Percentiles rank a stretch among this genome's conserved stretches.
Conservation (phyloP, 2,888 invertebrate species). For the Drosophila prostipennis region DNA sequence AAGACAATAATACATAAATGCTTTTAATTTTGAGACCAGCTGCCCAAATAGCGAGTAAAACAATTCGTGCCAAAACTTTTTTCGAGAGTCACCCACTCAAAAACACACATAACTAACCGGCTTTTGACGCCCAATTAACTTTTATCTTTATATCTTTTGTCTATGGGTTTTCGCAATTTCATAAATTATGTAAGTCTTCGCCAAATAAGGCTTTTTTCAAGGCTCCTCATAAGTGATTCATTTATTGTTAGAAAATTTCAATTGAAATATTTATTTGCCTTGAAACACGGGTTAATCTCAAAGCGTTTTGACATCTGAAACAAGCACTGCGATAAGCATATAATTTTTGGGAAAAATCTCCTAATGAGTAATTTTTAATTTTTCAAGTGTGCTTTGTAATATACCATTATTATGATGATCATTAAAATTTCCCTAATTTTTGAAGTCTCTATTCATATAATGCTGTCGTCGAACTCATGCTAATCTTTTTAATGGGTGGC, state of each 20-base stretch:
- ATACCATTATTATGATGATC: background rate
- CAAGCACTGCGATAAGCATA: slow-evolving; percentile 20
- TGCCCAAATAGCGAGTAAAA: background rate
- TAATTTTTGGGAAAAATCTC: background rate
- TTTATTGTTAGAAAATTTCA: background rate
- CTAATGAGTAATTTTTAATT: background rate
- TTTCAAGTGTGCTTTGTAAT: background rate
- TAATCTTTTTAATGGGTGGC: slow-evolving; percentile 15
- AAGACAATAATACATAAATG: background rate
- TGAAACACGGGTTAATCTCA: slow-evolving; percentile 1
- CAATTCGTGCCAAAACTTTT: background rate
- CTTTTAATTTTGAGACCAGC: background rate
- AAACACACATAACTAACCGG: slow-evolving; percentile 28
- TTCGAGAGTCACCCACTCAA: slow-evolving; percentile 23
- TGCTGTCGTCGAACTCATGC: background rate
- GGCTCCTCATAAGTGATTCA: slow-evolving; percentile 18
- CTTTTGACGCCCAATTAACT: slow-evolving; percentile 41
- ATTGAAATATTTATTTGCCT: background rate
- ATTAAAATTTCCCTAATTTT: background rate
- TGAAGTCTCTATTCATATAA: background rate
- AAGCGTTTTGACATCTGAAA: slow-evolving; percentile 19
- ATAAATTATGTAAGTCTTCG: slow-evolving; percentile 19
- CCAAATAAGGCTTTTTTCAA: slow-evolving; percentile 8
- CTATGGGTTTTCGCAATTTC: background rate
- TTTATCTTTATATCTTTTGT: slow-evolving; percentile 13